Evolutionary conservation across 2,888 invertebrate species (phyloP).

Genomic region (Hyalella azteca): DNA sequence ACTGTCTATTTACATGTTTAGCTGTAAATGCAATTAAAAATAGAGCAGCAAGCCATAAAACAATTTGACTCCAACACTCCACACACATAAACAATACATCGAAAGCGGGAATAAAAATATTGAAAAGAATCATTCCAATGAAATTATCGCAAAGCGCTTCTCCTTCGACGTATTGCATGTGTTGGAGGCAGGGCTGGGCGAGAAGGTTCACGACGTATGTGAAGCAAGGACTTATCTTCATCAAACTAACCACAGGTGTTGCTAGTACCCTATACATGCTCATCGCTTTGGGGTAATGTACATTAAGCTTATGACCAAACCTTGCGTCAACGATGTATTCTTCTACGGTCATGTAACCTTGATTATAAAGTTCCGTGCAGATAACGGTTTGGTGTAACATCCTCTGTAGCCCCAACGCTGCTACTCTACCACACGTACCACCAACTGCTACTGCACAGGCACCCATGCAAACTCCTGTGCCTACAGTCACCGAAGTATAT

Average conservation of each 20-base stretch:
- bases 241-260: conserved; percentile 59
- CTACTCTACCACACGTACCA: conserved; percentile 44
- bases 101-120: neutral
- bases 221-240: conserved; percentile 58
- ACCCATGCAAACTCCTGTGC: conserved; percentile 51
- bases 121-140: conserved; percentile 49
- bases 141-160: conserved; percentile 56
- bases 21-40: no score
- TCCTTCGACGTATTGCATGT: conserved; percentile 60
- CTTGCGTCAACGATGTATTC: conserved; percentile 60
- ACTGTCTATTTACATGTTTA: no score
- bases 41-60: neutral
- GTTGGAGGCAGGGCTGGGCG: conserved; percentile 60
- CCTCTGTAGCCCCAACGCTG: conserved; percentile 45
- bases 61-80: neutral
- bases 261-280: conserved; percentile 60
- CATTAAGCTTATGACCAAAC: conserved; percentile 58
- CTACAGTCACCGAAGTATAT: conserved; percentile 30
- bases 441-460: conserved; percentile 51
- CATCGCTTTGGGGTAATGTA: conserved; percentile 59
- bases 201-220: conserved; percentile 59
- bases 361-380: conserved; percentile 60
- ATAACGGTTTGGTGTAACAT: conserved; percentile 59
- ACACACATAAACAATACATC: neutral
- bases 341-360: conserved; percentile 59